These are phyloP conservation scores for Drosophila quasianomalipes DNA, from an alignment of 2,888 invertebrate species.

Conservation along the genomic window DNA sequence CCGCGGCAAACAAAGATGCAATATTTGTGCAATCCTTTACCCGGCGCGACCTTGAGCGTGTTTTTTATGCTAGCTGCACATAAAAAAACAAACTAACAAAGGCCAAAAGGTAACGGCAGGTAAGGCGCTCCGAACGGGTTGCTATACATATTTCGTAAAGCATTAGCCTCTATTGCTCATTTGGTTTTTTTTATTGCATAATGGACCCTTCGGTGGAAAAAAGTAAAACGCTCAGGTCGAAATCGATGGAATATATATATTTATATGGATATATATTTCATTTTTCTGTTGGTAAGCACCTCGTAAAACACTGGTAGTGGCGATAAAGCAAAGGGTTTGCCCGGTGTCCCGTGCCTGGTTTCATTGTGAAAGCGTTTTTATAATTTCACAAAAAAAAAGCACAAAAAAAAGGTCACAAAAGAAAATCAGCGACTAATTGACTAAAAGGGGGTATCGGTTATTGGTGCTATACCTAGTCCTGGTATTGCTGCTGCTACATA, in stretches of 20 bases:
- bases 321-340: conserved; percentile 47
- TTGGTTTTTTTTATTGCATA: conserved; percentile 72
- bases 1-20: conserved; percentile 71
- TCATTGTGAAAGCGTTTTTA: conserved; percentile 62
- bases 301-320: conserved; percentile 27
- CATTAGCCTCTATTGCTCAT: conserved; percentile 53
- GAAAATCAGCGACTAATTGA: conserved; percentile 81
- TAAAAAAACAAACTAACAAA: neutral
- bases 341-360: neutral
- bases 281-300: conserved; percentile 29
- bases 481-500: neutral
- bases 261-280: neutral
- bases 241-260: neutral
- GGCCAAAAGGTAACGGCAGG: conserved; percentile 33
- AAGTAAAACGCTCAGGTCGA: conserved; percentile 16
- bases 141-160: conserved; percentile 23
- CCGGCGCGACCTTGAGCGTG: conserved; percentile 60
- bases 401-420: conserved; percentile 49
- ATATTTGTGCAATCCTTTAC: conserved; percentile 84
- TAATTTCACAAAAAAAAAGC: conserved; percentile 49
- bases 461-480: conserved; percentile 17
- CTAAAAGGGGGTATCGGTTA: conserved; percentile 69
- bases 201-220: conserved; percentile 70
- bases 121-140: conserved; percentile 65
- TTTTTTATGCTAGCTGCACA: conserved; percentile 52